A percentile compares a stretch with the other conserved stretches of the same genome.
Conservation (phyloP, 2,113 vertebrate genomes). For the Bos javanicus region DNA sequence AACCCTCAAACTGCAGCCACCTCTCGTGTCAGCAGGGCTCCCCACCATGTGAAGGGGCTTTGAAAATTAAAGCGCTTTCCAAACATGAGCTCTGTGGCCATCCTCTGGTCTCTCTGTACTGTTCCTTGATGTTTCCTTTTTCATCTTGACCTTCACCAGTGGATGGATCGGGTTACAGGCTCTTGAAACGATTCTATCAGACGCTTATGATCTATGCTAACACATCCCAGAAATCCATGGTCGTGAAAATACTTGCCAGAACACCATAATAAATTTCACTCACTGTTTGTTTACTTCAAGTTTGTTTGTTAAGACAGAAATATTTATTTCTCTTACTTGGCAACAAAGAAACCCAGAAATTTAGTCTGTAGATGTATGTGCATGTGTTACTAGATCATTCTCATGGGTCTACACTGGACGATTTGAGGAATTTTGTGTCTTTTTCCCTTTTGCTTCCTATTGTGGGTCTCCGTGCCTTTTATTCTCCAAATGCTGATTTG, state of each 20-base stretch:
- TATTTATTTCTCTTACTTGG: conserved; percentile 55
- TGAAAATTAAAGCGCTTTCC: background rate
- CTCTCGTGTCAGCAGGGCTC: background rate
- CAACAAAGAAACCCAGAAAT: background rate
- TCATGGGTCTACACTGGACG: rapidly evolving
- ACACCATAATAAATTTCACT: conserved; percentile 43
- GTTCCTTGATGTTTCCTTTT: background rate
- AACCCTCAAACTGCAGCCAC: background rate
- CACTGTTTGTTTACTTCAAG: conserved; percentile 48
- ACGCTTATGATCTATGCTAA: conserved; percentile 25
- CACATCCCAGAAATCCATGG: conserved; percentile 41
- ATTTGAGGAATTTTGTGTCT: background rate
- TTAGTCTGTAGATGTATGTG: background rate
- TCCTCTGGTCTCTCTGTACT: rapidly evolving
- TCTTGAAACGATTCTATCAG: background rate
- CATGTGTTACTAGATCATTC: background rate
- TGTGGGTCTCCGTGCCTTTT: background rate
- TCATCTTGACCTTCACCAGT: background rate
- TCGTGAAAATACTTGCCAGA: conserved; percentile 49
- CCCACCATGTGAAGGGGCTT: background rate
- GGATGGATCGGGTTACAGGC: rapidly evolving
- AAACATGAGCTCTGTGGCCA: rapidly evolving
- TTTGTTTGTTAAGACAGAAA: conserved; percentile 50
- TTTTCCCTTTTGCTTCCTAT: background rate
- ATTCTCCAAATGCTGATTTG: background rate